These are phyloP conservation scores for Leptodactylus fallax DNA, from an alignment of 2,797 vertebrate species.

Conservation along the genomic window DNA sequence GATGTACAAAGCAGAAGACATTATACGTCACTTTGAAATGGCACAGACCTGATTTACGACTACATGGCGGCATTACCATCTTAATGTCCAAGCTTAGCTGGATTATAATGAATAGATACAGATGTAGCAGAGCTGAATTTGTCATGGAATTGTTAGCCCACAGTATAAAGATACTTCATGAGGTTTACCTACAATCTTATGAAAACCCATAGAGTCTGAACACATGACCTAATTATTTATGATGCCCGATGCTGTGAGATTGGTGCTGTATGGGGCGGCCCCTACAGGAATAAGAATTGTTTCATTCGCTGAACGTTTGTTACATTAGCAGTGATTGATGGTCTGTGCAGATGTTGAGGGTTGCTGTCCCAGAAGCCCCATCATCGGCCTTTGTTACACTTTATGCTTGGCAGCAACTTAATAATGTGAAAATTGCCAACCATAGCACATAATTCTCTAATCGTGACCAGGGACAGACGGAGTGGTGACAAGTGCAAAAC, in stretches of 20 bases:
- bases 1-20: not conserved
- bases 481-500: not conserved
- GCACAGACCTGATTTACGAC: not conserved
- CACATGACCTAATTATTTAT: too few relatives aligned
- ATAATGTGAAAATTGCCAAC: conserved; percentile 23
- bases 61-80: not conserved
- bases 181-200: not conserved
- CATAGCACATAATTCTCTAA: conserved; percentile 1
- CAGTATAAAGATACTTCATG: not conserved
- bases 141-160: not conserved
- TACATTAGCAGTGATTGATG: conserved; percentile 43
- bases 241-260: not conserved
- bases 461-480: not conserved
- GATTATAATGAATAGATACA: not conserved
- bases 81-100: too few relatives aligned
- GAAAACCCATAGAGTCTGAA: too few relatives aligned
- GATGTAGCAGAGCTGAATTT: not conserved
- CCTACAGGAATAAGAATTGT: not conserved
- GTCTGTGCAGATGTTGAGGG: conserved; percentile 31
- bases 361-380: not conserved
- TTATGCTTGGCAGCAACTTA: conserved; percentile 4
- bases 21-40: not conserved
- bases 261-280: not conserved
- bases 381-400: conserved; percentile 25
- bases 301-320: not conserved